Evolutionary conservation across 2,113 vertebrate genomes (phyloP).

Genomic region (Octodon degus): DNA sequence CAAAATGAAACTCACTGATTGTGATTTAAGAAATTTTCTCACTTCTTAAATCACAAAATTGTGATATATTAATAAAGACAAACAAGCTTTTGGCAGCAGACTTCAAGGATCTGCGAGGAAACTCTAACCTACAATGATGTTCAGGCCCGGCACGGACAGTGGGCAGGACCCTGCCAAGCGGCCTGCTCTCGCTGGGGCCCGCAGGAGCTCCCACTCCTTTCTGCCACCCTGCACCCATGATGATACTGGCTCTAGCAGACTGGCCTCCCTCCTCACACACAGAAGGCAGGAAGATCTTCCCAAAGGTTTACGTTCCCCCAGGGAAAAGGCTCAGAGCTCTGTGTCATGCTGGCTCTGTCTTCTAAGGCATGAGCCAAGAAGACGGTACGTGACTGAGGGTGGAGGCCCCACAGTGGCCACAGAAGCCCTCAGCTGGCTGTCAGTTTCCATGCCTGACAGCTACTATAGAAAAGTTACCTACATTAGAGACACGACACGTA

Average conservation of each 20-base stretch:
- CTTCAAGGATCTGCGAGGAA: neutral
- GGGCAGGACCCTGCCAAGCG: fast-evolving
- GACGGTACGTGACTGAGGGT: neutral
- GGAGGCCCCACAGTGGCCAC: neutral
- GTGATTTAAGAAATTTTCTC: neutral
- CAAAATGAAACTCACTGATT: neutral
- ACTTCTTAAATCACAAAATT: neutral
- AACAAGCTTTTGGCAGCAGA: neutral
- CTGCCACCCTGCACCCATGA: neutral
- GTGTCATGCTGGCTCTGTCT: neutral
- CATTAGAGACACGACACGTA: neutral
- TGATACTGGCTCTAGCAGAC: neutral
- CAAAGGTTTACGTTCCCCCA: neutral
- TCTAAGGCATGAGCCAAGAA: neutral
- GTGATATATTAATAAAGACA: neutral
- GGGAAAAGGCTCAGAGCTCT: neutral
- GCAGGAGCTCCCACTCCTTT: fast-evolving
- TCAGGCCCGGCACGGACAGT: neutral
- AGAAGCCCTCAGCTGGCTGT: neutral
- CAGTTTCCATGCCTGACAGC: neutral
- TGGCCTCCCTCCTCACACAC: neutral
- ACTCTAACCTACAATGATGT: neutral
- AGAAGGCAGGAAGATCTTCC: neutral
- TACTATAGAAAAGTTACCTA: neutral
- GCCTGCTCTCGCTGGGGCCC: neutral